Evolutionary conservation across 2,113 vertebrate genomes (phyloP), one percentile per base, ranked within the genome.

Genomic region (Collichthys lucidus): DNA sequence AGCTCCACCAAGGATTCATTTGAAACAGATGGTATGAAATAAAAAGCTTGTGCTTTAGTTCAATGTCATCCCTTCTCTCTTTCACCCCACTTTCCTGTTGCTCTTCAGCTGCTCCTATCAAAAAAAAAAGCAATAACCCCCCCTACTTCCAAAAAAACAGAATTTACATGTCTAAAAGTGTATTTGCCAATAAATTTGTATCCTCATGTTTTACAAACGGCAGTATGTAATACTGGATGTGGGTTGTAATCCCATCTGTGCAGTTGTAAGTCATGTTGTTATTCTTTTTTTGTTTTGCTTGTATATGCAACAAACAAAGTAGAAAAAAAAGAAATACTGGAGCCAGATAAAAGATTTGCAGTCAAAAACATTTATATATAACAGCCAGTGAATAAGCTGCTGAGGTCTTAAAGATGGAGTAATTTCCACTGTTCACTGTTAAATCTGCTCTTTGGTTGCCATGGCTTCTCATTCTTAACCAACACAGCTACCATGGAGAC

Each of bases 401-500:
- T 84, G 24, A 7, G 70, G 74, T 74, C 49, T 64, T 53, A 71
- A 60, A 57, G 15, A 84, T 60, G 12, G 57, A 75, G 52, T 88
- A 68, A 63, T 31, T 73, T 64, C 20, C 55, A 49, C 72, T 49
- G 20, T 83, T 85, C 22, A 85, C 52, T 83, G 66, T 79, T 71
- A 74, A 80, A 72, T 84, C 73, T 79, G 4, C 40, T 60, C 47
- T 12, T 74, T 19, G 19, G 83, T 92, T 92, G 65, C 80, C 83
- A 89, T 90, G 79, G 79, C 65, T 83, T 66, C 85, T 50, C 55
- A 70, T 73, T 88, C 71, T 71, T 82, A 73, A 72, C 74, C 68
- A 66, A 50, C 57, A 74, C 31, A 60, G 73, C 74, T 89, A 31
- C 87, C 72, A 66, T 83, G 77, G 87, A 91, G 80, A 87, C 77